Evolutionary conservation across 64 coral and sea anemone genomes (phyloP).

Genomic region (Platygyra sinensis): DNA sequence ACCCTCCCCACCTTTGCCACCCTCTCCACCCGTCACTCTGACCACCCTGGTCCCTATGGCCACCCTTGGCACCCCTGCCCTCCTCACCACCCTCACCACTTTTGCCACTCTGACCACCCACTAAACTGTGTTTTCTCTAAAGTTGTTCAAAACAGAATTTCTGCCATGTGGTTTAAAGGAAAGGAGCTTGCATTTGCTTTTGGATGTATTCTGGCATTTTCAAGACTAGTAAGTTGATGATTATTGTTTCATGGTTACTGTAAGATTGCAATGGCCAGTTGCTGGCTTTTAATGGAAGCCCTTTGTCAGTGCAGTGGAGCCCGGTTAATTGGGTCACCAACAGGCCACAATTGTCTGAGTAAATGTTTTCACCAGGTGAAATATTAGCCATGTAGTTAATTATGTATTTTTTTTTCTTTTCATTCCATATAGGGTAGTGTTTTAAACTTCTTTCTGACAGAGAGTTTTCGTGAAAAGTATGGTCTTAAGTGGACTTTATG

Average conservation of each 20-base stretch:
- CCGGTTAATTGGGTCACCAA: background rate
- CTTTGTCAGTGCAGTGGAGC: background rate
- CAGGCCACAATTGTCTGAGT: too few species aligned
- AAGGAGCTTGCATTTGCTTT: slow-evolving; percentile 97
- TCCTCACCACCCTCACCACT: too few species aligned
- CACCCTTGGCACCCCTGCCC: too few species aligned
- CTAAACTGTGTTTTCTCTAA: background rate
- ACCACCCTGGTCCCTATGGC: too few species aligned
- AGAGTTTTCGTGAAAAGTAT: slow-evolving; percentile 78
- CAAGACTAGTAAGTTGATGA: slow-evolving; percentile 75
- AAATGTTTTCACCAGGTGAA: background rate
- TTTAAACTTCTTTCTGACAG: slow-evolving; percentile 87
- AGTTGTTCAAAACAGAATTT: slow-evolving; percentile 97
- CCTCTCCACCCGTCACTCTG: too few species aligned
- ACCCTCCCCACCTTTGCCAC: too few species aligned
- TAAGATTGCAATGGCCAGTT: background rate
- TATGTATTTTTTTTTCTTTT: background rate
- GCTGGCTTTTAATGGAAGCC: background rate
- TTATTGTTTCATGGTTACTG: background rate
- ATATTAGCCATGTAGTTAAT: background rate
- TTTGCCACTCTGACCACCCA: too few species aligned
- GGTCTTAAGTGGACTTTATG: slow-evolving; percentile 77
- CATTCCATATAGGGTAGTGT: slow-evolving; percentile 75
- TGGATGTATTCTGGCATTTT: slow-evolving; percentile 92
- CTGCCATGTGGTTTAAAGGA: slow-evolving; percentile 90